Percentiles rank a stretch among this genome's conserved stretches.
These are phyloP conservation scores for Masticophis lateralis DNA, from an alignment of 2,797 vertebrate genomes.

Conservation along the genomic window DNA sequence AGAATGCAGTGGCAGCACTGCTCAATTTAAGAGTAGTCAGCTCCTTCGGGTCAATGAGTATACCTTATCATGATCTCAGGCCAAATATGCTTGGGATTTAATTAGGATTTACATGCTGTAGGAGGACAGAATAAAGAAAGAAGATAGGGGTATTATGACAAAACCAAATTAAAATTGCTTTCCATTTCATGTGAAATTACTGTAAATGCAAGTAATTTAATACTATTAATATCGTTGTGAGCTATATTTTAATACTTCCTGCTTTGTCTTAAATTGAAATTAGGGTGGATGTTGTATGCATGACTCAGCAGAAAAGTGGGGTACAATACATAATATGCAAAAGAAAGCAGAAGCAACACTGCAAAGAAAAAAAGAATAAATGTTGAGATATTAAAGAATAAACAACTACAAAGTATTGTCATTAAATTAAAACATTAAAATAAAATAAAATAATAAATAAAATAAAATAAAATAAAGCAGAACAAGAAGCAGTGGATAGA, in stretches of 20 bases:
- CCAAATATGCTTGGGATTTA: neutral
- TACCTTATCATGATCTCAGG: neutral
- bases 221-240: neutral
- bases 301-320: neutral
- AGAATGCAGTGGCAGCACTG: neutral
- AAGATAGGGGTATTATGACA: neutral
- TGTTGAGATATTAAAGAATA: neutral
- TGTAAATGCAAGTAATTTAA: neutral
- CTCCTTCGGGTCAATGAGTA: neutral
- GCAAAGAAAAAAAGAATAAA: neutral
- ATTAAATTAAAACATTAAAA: neutral
- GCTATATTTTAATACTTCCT: neutral
- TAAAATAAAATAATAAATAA: too few species aligned
- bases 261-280: neutral
- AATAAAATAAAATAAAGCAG: neutral
- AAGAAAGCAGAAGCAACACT: neutral
- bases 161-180: neutral
- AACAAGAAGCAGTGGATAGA: neutral
- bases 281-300: neutral
- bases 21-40: neutral
- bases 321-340: neutral
- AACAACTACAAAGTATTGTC: neutral
- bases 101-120: neutral
- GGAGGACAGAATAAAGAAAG: neutral
- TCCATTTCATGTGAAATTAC: neutral